phyloP scores from a whole-genome alignment of 2,888 invertebrate species.

The Lypha dubia region DNA sequence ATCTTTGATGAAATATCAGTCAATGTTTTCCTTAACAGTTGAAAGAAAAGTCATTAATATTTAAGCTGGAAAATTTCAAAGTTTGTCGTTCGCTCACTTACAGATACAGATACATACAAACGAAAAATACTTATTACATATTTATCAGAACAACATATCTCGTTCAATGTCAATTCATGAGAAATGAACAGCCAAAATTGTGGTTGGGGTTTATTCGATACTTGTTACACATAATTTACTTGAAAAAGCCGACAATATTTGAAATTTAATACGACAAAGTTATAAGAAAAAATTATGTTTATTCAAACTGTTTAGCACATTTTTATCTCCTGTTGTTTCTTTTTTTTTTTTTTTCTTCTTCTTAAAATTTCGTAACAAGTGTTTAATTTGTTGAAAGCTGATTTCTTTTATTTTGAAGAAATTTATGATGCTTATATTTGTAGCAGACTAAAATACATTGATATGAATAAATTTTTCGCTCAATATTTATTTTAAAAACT shows the following conservation, averaged over 20 bases:
- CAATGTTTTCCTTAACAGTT: slow-evolving; percentile 34
- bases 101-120: not conserved
- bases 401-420: not conserved
- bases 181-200: not conserved
- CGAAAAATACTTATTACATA: too few species aligned
- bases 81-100: not conserved
- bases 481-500: too few species aligned
- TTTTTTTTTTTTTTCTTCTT: too few species aligned
- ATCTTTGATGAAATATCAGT: slow-evolving; percentile 49
- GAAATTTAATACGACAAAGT: not conserved
- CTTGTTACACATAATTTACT: not conserved
- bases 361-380: not conserved
- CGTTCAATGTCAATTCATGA: not conserved
- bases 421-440: not conserved
- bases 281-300: not conserved
- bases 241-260: not conserved
- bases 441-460: not conserved
- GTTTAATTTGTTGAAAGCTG: not conserved
- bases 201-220: not conserved
- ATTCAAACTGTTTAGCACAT: not conserved
- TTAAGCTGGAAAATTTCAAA: slow-evolving; percentile 28
- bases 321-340: not conserved
- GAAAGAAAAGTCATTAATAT: slow-evolving; percentile 40
- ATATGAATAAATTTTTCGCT: too few species aligned
- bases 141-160: not conserved